Base-by-base conservation (phyloP, 2,797 vertebrate genomes). In the Trichosurus vulpecula region DNA sequence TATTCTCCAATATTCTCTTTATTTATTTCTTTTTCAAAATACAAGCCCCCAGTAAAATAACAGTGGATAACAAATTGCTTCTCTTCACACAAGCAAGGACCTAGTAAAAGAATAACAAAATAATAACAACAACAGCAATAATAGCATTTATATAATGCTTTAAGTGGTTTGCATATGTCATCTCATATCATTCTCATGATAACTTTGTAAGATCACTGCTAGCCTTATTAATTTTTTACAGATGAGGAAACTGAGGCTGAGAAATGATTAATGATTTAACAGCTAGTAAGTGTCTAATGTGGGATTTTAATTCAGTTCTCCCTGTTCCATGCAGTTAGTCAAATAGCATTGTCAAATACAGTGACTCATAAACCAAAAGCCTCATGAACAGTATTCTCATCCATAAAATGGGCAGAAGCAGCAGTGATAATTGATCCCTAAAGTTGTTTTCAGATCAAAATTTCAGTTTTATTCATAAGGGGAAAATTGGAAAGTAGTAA, bases 11-110 rank as follows among this genome's bases (percentile, higher is more conserved):
- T 95, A 51, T 92, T 81, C 41, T 27, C 22, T 6, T 74, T 9
- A 47, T 47, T 41, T 41, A 47, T 27, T 81, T 47, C 93, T 95
- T 47, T 81, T 25, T 92, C 93, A 90, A 94, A 95, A 53, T 94
- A 61, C 47, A 47, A 47, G 0, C 74, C 41, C 53, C 52, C 55
- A 95, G 30, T 91, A 29, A 61, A 14, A 8, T 93, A 90, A 57
- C 55, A 41, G 35, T 47, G 41, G 12, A 91, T 3, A 54, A 41
- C 29, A 22, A 2, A 19, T 92, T 57, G 1, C 66, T 41, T 90
- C 47, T 53, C 2, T 2, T n/a, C 19, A 94, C 90, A 27, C 90
- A 97, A 95, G 95, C 95, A 35, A 95, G 52, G 94, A 97, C 81
- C 6, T 89, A 92, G 94, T 96, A 66, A 92, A 95, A 13, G 93